These are phyloP conservation scores for Bombus ignitus DNA, from an alignment of 1,140 invertebrate genomes.

Conservation along the genomic window DNA sequence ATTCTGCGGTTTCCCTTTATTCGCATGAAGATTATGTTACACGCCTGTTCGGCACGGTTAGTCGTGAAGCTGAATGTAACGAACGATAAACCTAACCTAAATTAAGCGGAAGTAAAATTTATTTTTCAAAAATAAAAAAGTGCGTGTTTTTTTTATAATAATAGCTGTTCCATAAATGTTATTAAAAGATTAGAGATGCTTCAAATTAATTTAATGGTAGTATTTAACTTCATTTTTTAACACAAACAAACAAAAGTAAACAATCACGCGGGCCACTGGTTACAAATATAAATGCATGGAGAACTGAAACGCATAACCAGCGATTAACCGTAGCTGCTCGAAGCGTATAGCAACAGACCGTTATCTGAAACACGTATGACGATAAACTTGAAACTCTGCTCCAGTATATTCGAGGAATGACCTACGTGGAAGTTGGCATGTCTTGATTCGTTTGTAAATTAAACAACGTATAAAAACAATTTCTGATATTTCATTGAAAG, in stretches of 20 bases:
- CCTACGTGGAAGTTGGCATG: not conserved
- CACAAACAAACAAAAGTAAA: constrained; percentile 23
- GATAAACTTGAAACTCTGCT: constrained; percentile 52
- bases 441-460: not conserved
- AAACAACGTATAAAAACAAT: no score
- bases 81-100: not conserved
- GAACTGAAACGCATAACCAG: constrained; percentile 28
- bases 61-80: not conserved
- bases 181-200: no score
- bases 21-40: constrained; percentile 51
- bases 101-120: not conserved
- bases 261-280: not conserved
- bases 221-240: no score
- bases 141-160: not conserved
- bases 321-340: constrained; percentile 40
- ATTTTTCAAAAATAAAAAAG: not conserved
- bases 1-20: constrained; percentile 47
- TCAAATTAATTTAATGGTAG: not conserved
- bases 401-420: constrained; percentile 40
- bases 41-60: not conserved
- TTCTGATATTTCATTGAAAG: not conserved
- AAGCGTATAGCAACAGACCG: constrained; percentile 57
- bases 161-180: no score
- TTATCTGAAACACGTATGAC: constrained; percentile 56
- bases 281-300: constrained; percentile 4